Evolutionary conservation across 2,113 vertebrate genomes (phyloP), one percentile per base, ranked within the genome.

Genomic region (Lasiurus borealis): DNA sequence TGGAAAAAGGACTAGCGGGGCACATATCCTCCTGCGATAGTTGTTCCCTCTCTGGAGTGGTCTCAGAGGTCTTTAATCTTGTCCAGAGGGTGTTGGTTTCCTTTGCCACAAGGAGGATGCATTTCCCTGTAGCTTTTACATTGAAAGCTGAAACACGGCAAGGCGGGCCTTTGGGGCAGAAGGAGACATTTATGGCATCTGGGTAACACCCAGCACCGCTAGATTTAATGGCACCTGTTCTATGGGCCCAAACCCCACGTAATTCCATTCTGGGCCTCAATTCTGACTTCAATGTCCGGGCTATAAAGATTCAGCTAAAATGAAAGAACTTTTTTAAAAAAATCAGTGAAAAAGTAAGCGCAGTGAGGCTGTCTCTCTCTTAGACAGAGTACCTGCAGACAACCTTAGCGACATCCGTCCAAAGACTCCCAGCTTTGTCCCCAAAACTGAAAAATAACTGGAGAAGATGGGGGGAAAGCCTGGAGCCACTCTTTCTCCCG

Each of bases 401-500:
- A 69, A 81, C 21, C 44, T 71, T 80, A 40, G 18, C 84, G 14
- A 69, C 44, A 64, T 66, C 31, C 19, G 66, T 11, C 10, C 34
- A n/a, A 44, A 54, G 40, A 96, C 75, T 25, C 48, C 23, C 27
- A 36, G 68, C 25, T 54, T 59, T 18, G 21, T 40, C 73, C 23
- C 27, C 91, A 66, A 48, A 44, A 4, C 50, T 89, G 54, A 59
- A 88, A 36, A 68, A 50, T 16, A 64, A 48, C 57, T 36, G 62
- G 19, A 75, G 50, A 44, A 77, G 69, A 0, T 3, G 3, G 5
- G 52, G 29, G 40, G 25, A 25, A 48, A n/a, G 52, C 0, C 16
- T 0, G 0, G 0, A 88, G 52, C 8, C 69, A 48, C 11, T 19
- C 34, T 3, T 11, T 87, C n/a, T 25, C 40, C 27, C 21, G 6